Base-by-base conservation (phyloP, 2,888 invertebrate species). In the Stegophylla sp. region DNA sequence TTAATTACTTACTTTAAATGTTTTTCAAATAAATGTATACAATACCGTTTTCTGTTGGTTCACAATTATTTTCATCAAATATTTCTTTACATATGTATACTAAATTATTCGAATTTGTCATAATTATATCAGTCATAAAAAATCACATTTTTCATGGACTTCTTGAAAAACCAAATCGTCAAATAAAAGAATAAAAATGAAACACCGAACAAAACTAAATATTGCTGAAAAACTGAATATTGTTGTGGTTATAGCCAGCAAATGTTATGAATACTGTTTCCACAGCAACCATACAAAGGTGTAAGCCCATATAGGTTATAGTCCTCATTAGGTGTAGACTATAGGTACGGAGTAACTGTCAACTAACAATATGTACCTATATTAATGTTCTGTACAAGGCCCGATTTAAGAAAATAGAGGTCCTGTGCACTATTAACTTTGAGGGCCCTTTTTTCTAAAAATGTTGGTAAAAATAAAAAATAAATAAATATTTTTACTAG, bases 1-100 rank as follows among this genome's bases (percentile, higher is more conserved):
- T n/a, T n/a, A n/a, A n/a, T n/a, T n/a, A n/a, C n/a, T 23, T 26
- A 26, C 28, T 61, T 61, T 28, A 34, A 34, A 34, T 34, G 34
- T 34, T 0, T n/a, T n/a, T 17, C 3, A 20, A 26, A 28, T 48
- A 28, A 10, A 3, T 1, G 17, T 59, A 48, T 41, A 48, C 17
- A 51, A 71, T 79, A 79, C 79, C 79, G 4, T n/a, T 20, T 63
- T 71, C 17, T 61, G 79, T 79, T 13, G 79, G 79, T 71, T 71
- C 41, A 41, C 79, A n/a, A n/a, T n/a, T 71, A 9, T 71, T 71
- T 48, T 51, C 71, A 20, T 79, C 69, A 61, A 79, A 79, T 26
- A 79, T 23, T 79, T 79, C 79, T 79, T 71, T 63, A 23, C 79
- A 79, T 51, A 71, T 7, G 71, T 79, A 71, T n/a, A 79, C 71